Conservation (phyloP, 2,797 vertebrate species). For the Nyctalus aviator region DNA sequence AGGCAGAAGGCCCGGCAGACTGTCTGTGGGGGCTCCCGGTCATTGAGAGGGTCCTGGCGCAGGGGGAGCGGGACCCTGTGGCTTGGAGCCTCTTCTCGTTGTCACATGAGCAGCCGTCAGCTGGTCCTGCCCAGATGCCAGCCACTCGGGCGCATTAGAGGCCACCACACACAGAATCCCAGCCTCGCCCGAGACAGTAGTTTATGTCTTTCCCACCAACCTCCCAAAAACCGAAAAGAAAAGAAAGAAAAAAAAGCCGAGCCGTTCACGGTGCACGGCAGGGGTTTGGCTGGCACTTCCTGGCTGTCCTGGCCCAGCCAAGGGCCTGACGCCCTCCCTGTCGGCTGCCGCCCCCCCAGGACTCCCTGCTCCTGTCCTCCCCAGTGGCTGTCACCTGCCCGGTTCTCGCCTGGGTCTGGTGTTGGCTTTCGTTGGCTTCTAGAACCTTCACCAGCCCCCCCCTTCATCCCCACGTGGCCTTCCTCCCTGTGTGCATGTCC, state of each 20-base stretch:
- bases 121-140: not conserved
- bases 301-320: not conserved
- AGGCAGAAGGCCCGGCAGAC: not conserved
- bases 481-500: accelerated
- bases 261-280: not conserved
- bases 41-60: not conserved
- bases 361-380: not conserved
- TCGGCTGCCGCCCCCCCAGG: no score
- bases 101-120: not conserved
- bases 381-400: accelerated
- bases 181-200: not conserved
- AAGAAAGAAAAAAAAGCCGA: not conserved
- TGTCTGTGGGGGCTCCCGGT: not conserved
- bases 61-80: not conserved
- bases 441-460: not conserved
- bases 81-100: not conserved
- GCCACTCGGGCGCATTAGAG: not conserved
- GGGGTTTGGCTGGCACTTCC: not conserved
- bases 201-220: not conserved
- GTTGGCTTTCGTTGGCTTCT: not conserved
- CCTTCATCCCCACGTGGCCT: not conserved
- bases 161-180: not conserved
- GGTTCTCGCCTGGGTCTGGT: not conserved
- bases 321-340: accelerated
- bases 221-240: not conserved